These are phyloP conservation scores for Lasiurus borealis DNA, from an alignment of 2,113 vertebrate genomes.

Conservation along the genomic window DNA sequence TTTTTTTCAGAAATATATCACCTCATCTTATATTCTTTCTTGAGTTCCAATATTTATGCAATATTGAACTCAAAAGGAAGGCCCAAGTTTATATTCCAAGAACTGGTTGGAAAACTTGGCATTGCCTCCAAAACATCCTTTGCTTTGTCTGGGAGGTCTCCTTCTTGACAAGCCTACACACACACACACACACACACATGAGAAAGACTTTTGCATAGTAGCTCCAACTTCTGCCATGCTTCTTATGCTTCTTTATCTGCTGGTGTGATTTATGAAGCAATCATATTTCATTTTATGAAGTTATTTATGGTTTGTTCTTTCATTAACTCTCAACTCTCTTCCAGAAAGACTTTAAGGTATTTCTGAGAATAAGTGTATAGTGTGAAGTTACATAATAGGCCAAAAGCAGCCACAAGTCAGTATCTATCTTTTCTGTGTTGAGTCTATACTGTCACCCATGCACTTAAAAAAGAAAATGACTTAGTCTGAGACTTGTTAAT, in stretches of 20 bases:
- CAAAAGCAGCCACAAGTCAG: not conserved
- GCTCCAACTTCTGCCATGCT: not conserved
- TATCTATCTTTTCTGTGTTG: not conserved
- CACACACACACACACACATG: no score
- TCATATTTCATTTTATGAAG: not conserved
- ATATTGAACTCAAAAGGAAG: not conserved
- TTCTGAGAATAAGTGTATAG: not conserved
- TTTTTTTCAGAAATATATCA: not conserved
- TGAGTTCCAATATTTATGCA: not conserved
- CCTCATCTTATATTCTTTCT: not conserved
- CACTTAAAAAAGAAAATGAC: not conserved
- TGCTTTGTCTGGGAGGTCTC: not conserved
- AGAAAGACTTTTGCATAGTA: not conserved
- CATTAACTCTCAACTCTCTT: not conserved
- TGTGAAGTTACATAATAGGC: not conserved
- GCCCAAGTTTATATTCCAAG: not conserved
- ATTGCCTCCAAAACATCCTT: not conserved
- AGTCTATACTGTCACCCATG: not conserved
- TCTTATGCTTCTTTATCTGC: not conserved
- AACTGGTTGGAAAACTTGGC: not conserved
- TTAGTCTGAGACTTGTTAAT: not conserved
- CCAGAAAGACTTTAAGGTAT: not conserved
- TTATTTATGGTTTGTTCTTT: conserved; percentile 12
- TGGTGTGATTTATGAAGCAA: not conserved
- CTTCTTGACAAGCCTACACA: not conserved